These are phyloP conservation scores for Spisula subtruncata DNA, from an alignment of 2,888 invertebrate genomes.

Conservation along the genomic window DNA sequence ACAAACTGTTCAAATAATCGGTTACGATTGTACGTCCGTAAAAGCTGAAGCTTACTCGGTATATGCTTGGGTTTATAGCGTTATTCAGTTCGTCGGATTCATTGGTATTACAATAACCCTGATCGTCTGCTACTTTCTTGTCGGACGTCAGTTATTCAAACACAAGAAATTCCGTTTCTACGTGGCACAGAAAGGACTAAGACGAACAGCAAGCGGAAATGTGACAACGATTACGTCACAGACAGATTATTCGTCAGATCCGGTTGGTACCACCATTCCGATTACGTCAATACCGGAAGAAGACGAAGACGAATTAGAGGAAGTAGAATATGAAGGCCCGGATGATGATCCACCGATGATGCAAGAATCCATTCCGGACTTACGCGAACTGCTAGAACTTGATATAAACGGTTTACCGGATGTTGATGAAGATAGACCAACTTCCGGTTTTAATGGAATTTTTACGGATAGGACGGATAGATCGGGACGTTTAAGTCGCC, in stretches of 20 bases:
- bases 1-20: slow-evolving; percentile 55
- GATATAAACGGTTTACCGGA: slow-evolving; percentile 58
- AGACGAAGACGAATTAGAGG: slow-evolving; percentile 62
- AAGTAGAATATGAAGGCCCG: slow-evolving; percentile 69
- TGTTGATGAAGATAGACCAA: slow-evolving; percentile 57
- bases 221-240: slow-evolving; percentile 60
- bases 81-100: slow-evolving; percentile 77
- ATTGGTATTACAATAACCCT: slow-evolving; percentile 70
- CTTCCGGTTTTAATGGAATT: slow-evolving; percentile 48
- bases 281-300: slow-evolving; percentile 68
- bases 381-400: slow-evolving; percentile 63
- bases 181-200: slow-evolving; percentile 58
- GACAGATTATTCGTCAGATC: slow-evolving; percentile 60
- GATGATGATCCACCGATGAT: slow-evolving; percentile 63
- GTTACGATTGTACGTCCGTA: slow-evolving; percentile 79
- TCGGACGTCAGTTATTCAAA: slow-evolving; percentile 74
- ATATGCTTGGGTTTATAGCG: slow-evolving; percentile 76
- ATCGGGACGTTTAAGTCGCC: slow-evolving; percentile 49
- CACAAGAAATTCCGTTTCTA: slow-evolving; percentile 72
- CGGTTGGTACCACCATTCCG: slow-evolving; percentile 47
- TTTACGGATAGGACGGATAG: slow-evolving; percentile 42
- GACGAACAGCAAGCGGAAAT: slow-evolving; percentile 67
- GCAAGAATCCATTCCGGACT: slow-evolving; percentile 67
- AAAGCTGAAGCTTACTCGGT: slow-evolving; percentile 71
- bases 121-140: slow-evolving; percentile 74